Conservation (phyloP, 2,113 vertebrate species). For the Desmodus rotundus region DNA sequence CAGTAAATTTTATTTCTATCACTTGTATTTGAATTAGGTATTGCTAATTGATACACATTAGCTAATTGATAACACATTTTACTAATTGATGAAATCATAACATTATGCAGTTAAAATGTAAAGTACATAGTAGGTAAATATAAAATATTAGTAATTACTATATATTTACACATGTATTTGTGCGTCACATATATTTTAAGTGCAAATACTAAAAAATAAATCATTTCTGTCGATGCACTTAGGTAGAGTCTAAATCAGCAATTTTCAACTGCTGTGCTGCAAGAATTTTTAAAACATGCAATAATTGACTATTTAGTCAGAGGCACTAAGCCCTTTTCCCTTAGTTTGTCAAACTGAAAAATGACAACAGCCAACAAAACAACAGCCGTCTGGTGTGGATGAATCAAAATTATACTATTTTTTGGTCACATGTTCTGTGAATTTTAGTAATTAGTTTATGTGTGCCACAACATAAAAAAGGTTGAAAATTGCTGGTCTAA, state of each 20-base stretch:
- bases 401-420: not conserved
- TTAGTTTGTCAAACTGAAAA: not conserved
- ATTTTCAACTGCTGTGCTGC: not conserved
- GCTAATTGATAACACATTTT: too few species aligned
- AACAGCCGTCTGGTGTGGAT: not conserved
- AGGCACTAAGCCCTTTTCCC: not conserved
- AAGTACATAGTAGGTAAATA: slow-evolving; percentile 65
- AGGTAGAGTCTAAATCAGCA: not conserved
- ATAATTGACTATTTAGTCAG: not conserved
- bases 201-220: slow-evolving; percentile 73
- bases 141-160: slow-evolving; percentile 73
- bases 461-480: not conserved
- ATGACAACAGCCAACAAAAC: not conserved
- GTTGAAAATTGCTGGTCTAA: not conserved
- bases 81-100: slow-evolving; percentile 52
- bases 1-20: not conserved
- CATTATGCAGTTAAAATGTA: slow-evolving; percentile 68
- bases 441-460: not conserved
- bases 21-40: slow-evolving; percentile 49
- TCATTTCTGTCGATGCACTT: slow-evolving; percentile 64
- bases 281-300: not conserved
- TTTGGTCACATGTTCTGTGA: not conserved
- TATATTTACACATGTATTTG: slow-evolving; percentile 72
- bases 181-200: slow-evolving; percentile 70
- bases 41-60: too few species aligned